phyloP scores from a whole-genome alignment of 2,113 vertebrate species.

The Macrotis lagotis region DNA sequence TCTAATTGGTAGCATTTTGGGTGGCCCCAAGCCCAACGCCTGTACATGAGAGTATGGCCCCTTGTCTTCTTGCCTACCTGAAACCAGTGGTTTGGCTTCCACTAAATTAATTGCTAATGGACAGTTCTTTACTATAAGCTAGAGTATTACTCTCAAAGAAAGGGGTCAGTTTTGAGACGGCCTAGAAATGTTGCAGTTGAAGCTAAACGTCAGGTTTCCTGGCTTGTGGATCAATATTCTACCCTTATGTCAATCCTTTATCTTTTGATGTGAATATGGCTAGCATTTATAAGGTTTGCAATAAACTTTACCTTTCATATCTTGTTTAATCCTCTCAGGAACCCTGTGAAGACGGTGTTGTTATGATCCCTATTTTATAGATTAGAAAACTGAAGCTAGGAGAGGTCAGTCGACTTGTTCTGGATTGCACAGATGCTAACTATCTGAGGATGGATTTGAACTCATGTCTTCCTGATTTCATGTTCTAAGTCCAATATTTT shows the following conservation, averaged over 20 bases:
- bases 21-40: no score
- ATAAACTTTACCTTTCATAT: not conserved
- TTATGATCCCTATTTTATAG: not conserved
- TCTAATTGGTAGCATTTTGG: no score
- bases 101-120: not conserved
- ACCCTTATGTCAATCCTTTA: not conserved
- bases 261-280: not conserved
- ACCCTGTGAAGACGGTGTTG: not conserved
- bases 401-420: not conserved
- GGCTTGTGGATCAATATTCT: not conserved
- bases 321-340: not conserved
- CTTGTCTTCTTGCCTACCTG: no score
- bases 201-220: not conserved
- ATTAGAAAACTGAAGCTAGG: not conserved
- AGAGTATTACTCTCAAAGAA: not conserved
- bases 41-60: no score
- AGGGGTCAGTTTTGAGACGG: not conserved
- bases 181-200: not conserved
- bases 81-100: not conserved
- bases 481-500: not conserved
- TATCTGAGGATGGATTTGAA: not conserved
- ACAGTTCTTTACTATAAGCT: not conserved
- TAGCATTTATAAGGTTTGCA: not conserved
- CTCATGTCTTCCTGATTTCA: not conserved
- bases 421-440: not conserved